Evolutionary conservation across 2,888 invertebrate species (phyloP), one percentile per base, ranked within the genome.

Genomic region (Sipha maydis): DNA sequence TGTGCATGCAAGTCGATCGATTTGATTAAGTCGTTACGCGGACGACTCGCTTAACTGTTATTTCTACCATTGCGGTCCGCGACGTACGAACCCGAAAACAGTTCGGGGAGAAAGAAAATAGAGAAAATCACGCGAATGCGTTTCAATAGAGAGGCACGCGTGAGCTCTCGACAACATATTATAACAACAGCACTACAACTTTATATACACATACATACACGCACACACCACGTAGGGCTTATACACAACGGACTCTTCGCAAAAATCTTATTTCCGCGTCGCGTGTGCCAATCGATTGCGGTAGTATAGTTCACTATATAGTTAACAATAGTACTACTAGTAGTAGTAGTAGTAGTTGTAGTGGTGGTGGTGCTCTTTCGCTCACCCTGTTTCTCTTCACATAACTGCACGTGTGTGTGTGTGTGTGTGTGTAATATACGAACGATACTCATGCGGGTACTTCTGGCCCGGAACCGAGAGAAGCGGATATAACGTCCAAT

Each of bases 221-320:
- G 8, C 28, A 69, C 25, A n/a, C 4, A 5, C n/a, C 11, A n/a
- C 69, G 21, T 21, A 21, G 1, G 3, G 19, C 7, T 5, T 8
- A 9, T n/a, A n/a, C 67, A 11, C 25, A 5, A 28, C 31, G n/a
- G 54, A 61, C n/a, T 80, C 61, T 80, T 80, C 17, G 61, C 80
- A n/a, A 80, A 21, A 80, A 80, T 80, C 67, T 67, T 80, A 54
- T 48, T 83, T 83, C 71, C 71, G 54, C 31, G 71, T 83, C 83
- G 71, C 71, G 83, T 71, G 71, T 54, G 54, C 69, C 83, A 71
- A 80, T 80, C 80, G 80, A 80, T 80, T 21, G 80, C 80, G 28
- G 21, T 41, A 25, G 8, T 0, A 25, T 38, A 38, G 38, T 38
- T 17, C 9, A 28, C 69, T 2, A 17, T 48, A 48, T 14, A 48